phyloP scores from a whole-genome alignment of 2,797 vertebrate species.

The Acanthornis magna region DNA sequence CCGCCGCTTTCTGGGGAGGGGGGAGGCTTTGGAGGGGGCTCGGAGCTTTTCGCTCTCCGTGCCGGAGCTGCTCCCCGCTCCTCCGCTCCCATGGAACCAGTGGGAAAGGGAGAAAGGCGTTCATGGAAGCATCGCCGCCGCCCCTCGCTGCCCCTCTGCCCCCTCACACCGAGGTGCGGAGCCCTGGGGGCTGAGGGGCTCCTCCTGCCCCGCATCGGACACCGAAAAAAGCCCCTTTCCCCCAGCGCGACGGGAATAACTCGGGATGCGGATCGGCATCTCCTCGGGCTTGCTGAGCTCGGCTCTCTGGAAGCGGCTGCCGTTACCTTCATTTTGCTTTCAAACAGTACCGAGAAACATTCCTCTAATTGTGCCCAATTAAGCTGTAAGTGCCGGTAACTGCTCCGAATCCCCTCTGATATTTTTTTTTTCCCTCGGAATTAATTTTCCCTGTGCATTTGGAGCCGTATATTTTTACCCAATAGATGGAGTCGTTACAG shows the following conservation, averaged over 20 bases:
- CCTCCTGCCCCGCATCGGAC: not conserved
- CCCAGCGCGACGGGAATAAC: not conserved
- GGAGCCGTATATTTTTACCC: conserved; percentile 20
- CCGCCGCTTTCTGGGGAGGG: not conserved
- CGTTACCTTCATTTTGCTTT: not conserved
- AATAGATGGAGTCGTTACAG: conserved; percentile 59
- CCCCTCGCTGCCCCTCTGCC: not conserved
- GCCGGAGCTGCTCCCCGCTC: not conserved
- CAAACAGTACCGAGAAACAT: not conserved
- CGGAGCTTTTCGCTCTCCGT: not conserved
- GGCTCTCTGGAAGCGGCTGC: not conserved
- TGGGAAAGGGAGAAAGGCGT: not conserved
- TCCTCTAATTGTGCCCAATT: conserved; percentile 25
- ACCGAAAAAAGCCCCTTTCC: not conserved
- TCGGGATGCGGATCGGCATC: not conserved
- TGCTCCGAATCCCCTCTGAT: conserved; percentile 16
- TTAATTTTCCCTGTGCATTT: not conserved
- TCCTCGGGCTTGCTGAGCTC: not conserved
- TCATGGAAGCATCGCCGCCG: not conserved
- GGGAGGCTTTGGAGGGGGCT: not conserved
- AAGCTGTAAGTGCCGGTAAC: conserved; percentile 28
- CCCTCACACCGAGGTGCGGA: not conserved
- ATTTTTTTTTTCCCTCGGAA: not conserved
- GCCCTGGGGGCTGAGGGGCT: not conserved
- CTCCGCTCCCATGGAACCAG: not conserved